These are phyloP conservation scores for Neuroterus valhalla DNA, from an alignment of 1,140 invertebrate genomes.

Conservation along the genomic window DNA sequence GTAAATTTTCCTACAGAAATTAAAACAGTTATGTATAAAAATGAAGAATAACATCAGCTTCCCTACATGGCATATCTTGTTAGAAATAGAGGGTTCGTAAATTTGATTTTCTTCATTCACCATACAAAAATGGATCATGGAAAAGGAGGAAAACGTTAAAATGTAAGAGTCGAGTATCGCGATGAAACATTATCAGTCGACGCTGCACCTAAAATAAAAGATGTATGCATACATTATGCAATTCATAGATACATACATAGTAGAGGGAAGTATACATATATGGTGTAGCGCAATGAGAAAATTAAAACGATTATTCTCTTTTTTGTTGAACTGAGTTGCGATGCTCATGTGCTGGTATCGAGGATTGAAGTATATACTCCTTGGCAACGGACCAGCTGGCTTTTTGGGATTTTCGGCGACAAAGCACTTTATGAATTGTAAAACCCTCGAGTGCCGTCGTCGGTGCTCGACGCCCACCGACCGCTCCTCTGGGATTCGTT, in stretches of 20 bases:
- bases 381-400: constrained; percentile 53
- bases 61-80: neutral
- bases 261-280: constrained; percentile 22
- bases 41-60: too few species aligned
- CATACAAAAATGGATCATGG: neutral
- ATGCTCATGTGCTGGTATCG: constrained; percentile 39
- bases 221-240: neutral
- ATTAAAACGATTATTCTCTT: constrained; percentile 45
- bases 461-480: constrained; percentile 34
- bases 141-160: neutral
- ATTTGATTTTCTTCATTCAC: neutral
- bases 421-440: constrained; percentile 68
- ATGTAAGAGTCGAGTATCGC: constrained; percentile 11
- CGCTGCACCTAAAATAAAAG: constrained; percentile 13
- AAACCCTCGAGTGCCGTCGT: constrained; percentile 52
- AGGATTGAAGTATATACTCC: constrained; percentile 35
- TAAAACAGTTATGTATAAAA: too few species aligned
- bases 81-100: neutral
- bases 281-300: constrained; percentile 46
- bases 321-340: constrained; percentile 33
- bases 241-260: too few species aligned
- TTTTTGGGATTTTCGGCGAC: constrained; percentile 58
- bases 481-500: constrained; percentile 20
- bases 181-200: constrained; percentile 31
- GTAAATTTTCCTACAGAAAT: too few species aligned